Percentiles rank a stretch among this genome's conserved stretches.
These are phyloP conservation scores for Catharus minimus DNA, from an alignment of 2,113 vertebrate genomes.

Conservation along the genomic window DNA sequence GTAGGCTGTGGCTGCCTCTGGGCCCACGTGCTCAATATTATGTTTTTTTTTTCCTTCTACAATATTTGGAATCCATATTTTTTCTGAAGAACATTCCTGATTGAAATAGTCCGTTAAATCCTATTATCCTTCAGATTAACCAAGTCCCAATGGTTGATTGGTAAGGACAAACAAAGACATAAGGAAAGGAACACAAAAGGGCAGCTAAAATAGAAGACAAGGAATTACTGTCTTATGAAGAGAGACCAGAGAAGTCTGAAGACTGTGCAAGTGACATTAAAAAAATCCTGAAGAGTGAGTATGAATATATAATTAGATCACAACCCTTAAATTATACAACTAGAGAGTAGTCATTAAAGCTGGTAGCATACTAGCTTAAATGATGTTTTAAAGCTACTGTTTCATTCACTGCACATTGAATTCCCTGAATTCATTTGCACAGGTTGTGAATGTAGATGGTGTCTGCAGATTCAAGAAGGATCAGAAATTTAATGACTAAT, in stretches of 20 bases:
- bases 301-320: background rate
- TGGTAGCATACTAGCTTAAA: background rate
- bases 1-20: background rate
- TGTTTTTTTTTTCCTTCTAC: fast-evolving
- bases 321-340: background rate
- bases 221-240: background rate
- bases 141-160: fast-evolving
- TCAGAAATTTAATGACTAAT: background rate
- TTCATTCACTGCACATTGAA: background rate
- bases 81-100: background rate
- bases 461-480: background rate
- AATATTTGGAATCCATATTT: background rate
- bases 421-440: fast-evolving
- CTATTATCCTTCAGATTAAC: background rate
- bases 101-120: background rate
- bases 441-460: background rate
- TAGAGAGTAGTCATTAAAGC: background rate
- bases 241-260: background rate
- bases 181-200: background rate
- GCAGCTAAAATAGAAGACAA: background rate
- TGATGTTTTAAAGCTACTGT: background rate
- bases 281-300: background rate
- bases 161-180: background rate
- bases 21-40: background rate
- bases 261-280: background rate